Percentiles rank a stretch among this genome's conserved stretches.
phyloP scores from a whole-genome alignment of 2,888 invertebrate species.

The Euplexia lucipara region DNA sequence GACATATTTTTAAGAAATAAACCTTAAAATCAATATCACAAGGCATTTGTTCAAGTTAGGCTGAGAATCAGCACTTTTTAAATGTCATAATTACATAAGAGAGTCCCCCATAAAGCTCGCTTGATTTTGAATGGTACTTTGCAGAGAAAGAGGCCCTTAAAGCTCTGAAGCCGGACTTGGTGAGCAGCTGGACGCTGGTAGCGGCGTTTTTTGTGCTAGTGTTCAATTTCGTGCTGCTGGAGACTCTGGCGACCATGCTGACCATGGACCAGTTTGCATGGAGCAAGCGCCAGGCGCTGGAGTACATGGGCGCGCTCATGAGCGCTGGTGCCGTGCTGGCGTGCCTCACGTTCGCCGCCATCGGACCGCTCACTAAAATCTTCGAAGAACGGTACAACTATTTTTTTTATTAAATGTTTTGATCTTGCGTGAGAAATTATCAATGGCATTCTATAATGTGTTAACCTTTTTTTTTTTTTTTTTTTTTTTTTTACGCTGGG shows the following conservation, averaged over 20 bases:
- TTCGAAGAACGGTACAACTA: constrained; percentile 92
- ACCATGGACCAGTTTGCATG: constrained; percentile 98
- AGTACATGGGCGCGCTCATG: constrained; percentile 96
- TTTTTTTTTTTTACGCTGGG: too few species aligned
- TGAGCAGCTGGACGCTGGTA: constrained; percentile 95
- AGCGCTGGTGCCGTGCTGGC: constrained; percentile 95
- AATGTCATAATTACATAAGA: too few species aligned
- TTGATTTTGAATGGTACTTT: constrained; percentile 64
- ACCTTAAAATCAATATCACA: too few species aligned
- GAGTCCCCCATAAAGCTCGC: too few species aligned
- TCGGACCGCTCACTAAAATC: constrained; percentile 93
- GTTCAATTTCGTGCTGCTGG: constrained; percentile 96
- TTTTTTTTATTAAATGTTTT: not conserved
- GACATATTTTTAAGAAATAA: not conserved
- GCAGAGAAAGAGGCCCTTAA: constrained; percentile 94
- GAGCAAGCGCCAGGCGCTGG: constrained; percentile 94
- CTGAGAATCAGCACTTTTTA: too few species aligned
- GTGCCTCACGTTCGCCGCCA: constrained; percentile 93
- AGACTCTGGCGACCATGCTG: constrained; percentile 96
- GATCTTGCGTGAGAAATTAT: not conserved
- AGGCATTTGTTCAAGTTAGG: too few species aligned
- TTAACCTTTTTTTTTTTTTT: too few species aligned
- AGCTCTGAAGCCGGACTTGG: constrained; percentile 92
- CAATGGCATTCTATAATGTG: not conserved
- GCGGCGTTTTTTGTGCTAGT: constrained; percentile 96